A percentile compares a stretch with the other conserved stretches of the same genome.
These are phyloP conservation scores for Apamea crenata DNA, from an alignment of 2,888 invertebrate species.

Conservation along the genomic window DNA sequence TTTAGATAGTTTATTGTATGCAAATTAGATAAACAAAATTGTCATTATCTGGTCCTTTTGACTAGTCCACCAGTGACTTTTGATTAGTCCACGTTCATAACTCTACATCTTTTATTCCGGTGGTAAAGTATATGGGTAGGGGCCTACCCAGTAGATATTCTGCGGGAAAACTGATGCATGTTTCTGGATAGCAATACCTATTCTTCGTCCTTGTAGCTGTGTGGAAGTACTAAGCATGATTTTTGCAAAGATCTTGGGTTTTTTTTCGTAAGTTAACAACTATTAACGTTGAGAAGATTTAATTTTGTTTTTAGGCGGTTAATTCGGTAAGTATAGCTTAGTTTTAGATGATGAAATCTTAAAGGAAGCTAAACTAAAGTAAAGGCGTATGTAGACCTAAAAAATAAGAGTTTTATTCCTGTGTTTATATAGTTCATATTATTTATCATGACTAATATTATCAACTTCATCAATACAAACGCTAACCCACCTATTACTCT, in stretches of 20 bases:
- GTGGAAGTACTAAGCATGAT: background rate
- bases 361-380: background rate
- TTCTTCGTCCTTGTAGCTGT: background rate
- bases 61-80: background rate
- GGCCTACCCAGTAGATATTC: too few species aligned
- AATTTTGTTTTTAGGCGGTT: background rate
- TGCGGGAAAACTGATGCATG: too few species aligned
- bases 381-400: background rate
- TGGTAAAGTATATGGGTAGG: too few species aligned
- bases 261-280: too few species aligned
- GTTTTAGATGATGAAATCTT: too few species aligned
- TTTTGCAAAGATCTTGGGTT: background rate
- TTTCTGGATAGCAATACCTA: background rate
- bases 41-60: too few species aligned
- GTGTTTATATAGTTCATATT: background rate
- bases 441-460: background rate
- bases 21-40: background rate
- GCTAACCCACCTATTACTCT: slow-evolving; percentile 18
- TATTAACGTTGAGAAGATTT: background rate
- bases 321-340: too few species aligned
- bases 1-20: background rate
- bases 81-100: too few species aligned
- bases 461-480: slow-evolving; percentile 33
- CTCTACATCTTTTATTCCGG: too few species aligned
- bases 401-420: background rate